Conservation (phyloP, 2,888 invertebrate genomes). For the Netelia virgata region DNA sequence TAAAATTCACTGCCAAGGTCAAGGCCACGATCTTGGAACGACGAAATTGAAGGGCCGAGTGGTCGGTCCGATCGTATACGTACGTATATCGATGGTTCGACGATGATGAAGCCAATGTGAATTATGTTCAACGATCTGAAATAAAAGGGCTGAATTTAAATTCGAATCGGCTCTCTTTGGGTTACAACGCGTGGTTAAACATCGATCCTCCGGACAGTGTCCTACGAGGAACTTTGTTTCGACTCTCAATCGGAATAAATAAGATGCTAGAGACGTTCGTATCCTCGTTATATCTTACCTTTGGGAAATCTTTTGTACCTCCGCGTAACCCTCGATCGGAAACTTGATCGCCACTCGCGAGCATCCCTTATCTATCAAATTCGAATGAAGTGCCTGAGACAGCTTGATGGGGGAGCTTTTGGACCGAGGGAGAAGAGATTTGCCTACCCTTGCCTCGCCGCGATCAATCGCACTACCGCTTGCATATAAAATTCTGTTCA, state of each 20-base stretch:
- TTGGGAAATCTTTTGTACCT: neutral
- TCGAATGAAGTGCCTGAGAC: conserved; percentile 23
- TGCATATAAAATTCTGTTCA: too few species aligned
- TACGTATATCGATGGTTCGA: too few species aligned
- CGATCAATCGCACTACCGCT: too few species aligned
- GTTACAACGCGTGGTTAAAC: too few species aligned
- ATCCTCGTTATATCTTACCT: conserved; percentile 4
- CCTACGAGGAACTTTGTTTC: too few species aligned
- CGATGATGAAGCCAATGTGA: neutral
- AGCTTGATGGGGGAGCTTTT: neutral
- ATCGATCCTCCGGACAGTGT: too few species aligned
- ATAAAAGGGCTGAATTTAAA: too few species aligned
- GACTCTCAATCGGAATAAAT: conserved; percentile 3
- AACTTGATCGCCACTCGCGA: neutral
- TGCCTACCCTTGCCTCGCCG: neutral
- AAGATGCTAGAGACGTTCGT: neutral
- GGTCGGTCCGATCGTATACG: neutral
- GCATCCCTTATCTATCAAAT: conserved; percentile 31
- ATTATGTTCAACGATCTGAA: neutral
- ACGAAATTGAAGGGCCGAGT: neutral
- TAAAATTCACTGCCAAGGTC: conserved; percentile 12
- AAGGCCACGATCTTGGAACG: conserved; percentile 17
- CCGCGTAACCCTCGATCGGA: neutral
- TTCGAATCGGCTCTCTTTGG: too few species aligned
- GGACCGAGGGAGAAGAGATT: neutral